Base-by-base conservation (phyloP, 2,113 vertebrate species). In the Fukomys damarensis region DNA sequence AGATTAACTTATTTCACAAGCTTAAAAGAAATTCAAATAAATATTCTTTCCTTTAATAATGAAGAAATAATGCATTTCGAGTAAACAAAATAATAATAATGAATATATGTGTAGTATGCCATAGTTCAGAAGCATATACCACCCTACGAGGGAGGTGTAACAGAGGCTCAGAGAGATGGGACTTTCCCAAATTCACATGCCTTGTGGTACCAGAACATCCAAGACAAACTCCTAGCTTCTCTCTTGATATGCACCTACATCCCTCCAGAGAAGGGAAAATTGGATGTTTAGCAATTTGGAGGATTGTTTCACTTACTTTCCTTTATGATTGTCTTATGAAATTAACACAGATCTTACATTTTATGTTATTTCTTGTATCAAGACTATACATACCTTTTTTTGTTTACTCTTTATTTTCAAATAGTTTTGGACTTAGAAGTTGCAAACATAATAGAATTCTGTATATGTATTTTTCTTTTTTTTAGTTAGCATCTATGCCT, bases 401-500 rank as follows among this genome's bases (percentile, higher is more conserved):
- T 80, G 26, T 86, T 66, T 85, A 63, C 59, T 74, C 86, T 93
- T 86, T 70, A 80, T 92, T 96, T 95, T 93, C 30, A 94, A 96
- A 92, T 79, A 89, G 79, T 86, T 95, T 97, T 94, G 84, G 41
- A 80, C 6, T 91, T n/a, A 56, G 66, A 93, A 79, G 24, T 70
- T 93, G 1, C 7, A 93, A 92, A 92, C 94, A 56, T 58, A 92
- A 17, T 38, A 86, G n/a, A 89, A 38, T 94, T 94, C 30, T 20
- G 46, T 5, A 10, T 79, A n/a, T n/a, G 17, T 52, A 30, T 92
- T 74, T 63, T 86, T 41, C 52, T 38, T 46, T 63, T 89, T 89
- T 38, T n/a, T 46, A 32, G 14, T 8, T 86, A n/a, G 5, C 20
- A n/a, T 80, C 20, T 43, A 8, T 87, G 46, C 28, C 80, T 10